Percentiles rank a stretch among this genome's conserved stretches.
phyloP scores from a whole-genome alignment of 2,113 vertebrate species.

The Lamprologus lemairii region DNA sequence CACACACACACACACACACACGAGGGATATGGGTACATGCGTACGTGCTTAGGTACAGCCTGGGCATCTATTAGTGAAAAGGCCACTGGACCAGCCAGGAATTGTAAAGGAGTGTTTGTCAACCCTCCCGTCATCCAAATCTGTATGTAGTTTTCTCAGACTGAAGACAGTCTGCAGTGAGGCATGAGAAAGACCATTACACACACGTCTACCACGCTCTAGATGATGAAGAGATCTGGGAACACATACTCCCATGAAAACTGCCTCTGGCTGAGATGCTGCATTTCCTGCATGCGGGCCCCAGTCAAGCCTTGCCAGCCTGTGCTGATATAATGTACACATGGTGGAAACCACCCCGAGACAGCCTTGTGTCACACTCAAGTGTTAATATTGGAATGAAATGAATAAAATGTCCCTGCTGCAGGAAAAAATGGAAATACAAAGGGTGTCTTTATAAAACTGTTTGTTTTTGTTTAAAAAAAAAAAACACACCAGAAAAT shows the following conservation, averaged over 20 bases:
- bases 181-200: constrained; percentile 54
- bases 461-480: neutral
- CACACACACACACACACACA: neutral
- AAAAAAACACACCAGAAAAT: neutral
- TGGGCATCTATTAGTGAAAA: constrained; percentile 28
- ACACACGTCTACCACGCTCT: constrained; percentile 41
- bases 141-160: constrained; percentile 41
- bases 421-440: neutral
- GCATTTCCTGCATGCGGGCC: constrained; percentile 3
- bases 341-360: neutral
- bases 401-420: neutral
- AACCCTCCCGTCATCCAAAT: constrained; percentile 28
- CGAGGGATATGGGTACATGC: neutral
- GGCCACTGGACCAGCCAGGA: constrained; percentile 39
- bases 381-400: constrained; percentile 9
- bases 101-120: constrained; percentile 14
- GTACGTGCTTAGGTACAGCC: constrained; percentile 10
- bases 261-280: constrained; percentile 37
- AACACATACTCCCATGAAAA: constrained; percentile 39
- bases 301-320: neutral
- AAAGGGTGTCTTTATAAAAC: neutral
- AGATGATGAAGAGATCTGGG: constrained; percentile 65
- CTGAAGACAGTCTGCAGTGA: constrained; percentile 42
- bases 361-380: neutral
- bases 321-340: constrained; percentile 7